These are phyloP conservation scores for Gila robusta DNA, from an alignment of 2,797 vertebrate species.

Conservation along the genomic window DNA sequence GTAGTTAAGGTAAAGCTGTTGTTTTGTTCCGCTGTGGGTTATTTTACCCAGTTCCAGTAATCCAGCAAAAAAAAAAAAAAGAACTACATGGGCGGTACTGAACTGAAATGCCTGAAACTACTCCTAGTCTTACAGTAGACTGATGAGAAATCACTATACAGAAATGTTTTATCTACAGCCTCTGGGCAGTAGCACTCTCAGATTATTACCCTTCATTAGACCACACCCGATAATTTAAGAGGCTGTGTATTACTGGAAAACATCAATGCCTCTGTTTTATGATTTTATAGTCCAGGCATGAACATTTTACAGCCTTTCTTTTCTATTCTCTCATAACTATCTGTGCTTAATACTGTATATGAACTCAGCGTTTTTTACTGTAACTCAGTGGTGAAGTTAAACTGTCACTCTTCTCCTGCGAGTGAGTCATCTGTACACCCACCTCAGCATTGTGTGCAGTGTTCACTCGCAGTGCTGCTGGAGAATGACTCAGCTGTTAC, in stretches of 20 bases:
- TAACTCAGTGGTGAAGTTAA: constrained; percentile 24
- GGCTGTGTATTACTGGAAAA: constrained; percentile 27
- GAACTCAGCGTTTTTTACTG: constrained; percentile 23
- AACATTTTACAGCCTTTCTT: constrained; percentile 15
- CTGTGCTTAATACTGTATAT: not conserved
- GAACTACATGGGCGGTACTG: constrained; percentile 7
- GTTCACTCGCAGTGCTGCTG: not conserved
- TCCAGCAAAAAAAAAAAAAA: not conserved
- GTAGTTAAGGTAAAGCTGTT: constrained; percentile 52
- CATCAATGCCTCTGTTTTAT: constrained; percentile 9
- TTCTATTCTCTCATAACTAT: not conserved
- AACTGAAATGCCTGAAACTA: constrained; percentile 9
- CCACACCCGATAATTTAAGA: constrained; percentile 14
- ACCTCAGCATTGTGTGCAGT: constrained; percentile 28
- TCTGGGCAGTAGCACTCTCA: constrained; percentile 54
- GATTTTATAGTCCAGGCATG: not conserved
- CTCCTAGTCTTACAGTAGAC: constrained; percentile 4
- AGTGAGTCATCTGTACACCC: constrained; percentile 50
- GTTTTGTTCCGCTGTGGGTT: constrained; percentile 41
- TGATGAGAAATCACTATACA: constrained; percentile 14
- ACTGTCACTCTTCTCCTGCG: constrained; percentile 35
- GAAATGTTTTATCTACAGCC: constrained; percentile 3
- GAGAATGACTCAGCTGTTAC: constrained; percentile 61
- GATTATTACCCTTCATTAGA: constrained; percentile 31
- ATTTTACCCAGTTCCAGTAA: constrained; percentile 45